phyloP scores from a whole-genome alignment of 2,113 vertebrate genomes.

The Melanostigma gelatinosum region DNA sequence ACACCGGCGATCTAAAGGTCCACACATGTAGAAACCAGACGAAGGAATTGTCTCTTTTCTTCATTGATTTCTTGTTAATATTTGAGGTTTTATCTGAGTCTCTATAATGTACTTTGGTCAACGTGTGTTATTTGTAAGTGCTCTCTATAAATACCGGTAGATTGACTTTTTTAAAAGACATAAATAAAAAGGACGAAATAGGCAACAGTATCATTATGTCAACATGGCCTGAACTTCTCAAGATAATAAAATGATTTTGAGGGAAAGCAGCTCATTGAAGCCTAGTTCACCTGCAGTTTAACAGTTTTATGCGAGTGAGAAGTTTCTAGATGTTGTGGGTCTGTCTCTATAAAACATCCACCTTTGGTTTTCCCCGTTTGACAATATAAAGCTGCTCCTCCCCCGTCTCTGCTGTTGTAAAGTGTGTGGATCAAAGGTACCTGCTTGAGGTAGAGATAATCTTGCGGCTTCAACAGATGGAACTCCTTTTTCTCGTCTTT shows the following conservation, averaged over 20 bases:
- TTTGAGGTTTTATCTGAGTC: background rate
- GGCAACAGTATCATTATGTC: background rate
- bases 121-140: background rate
- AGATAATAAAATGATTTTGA: background rate
- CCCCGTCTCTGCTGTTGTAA: background rate
- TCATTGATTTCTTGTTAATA: background rate
- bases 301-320: background rate
- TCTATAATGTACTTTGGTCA: background rate
- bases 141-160: background rate
- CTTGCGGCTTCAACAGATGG: constrained; percentile 89
- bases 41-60: background rate
- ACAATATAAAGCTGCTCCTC: background rate
- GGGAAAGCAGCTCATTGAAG: background rate
- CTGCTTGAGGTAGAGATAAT: constrained; percentile 98
- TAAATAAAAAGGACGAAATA: background rate
- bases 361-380: background rate
- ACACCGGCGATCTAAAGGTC: background rate
- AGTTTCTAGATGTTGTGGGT: background rate
- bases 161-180: background rate
- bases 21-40: background rate
- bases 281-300: background rate
- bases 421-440: constrained; percentile 75
- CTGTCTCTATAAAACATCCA: background rate
- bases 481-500: constrained; percentile 90
- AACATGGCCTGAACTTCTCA: background rate